Percentiles rank a stretch among this genome's conserved stretches.
Evolutionary conservation across 2,888 invertebrate species (phyloP).

Genomic region (Microctonus hyperodae): DNA sequence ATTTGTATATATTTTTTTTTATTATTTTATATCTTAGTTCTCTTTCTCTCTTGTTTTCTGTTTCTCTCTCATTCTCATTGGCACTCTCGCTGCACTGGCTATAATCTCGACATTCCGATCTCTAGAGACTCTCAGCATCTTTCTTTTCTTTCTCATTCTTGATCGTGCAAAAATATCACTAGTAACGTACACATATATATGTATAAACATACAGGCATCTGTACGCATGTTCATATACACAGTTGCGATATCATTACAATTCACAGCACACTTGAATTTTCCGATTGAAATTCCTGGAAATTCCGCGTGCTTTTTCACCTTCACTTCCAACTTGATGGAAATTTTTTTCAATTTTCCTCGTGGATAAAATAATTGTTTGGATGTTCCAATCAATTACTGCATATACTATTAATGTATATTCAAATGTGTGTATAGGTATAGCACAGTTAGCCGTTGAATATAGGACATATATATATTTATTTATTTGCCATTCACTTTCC

Average conservation of each 20-base stretch:
- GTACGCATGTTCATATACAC: background rate
- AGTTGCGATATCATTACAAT: conserved; percentile 16
- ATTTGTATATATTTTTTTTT: conserved; percentile 9
- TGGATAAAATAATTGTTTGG: background rate
- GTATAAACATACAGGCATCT: background rate
- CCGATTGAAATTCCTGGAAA: conserved; percentile 18
- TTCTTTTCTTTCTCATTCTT: conserved; percentile 21
- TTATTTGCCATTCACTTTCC: conserved; percentile 26
- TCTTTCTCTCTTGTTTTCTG: conserved; percentile 32
- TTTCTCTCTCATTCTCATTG: conserved; percentile 37
- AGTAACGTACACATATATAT: background rate
- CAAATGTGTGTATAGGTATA: too few species aligned
- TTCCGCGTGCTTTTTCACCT: conserved; percentile 31
- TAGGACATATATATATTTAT: conserved; percentile 15
- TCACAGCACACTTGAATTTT: conserved; percentile 22
- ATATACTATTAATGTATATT: background rate
- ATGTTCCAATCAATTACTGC: background rate
- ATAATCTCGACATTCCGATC: conserved; percentile 32
- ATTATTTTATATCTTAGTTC: background rate
- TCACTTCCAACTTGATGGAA: conserved; percentile 24
- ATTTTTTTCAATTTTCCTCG: background rate
- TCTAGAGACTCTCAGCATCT: conserved; percentile 30
- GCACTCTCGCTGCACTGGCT: conserved; percentile 30
- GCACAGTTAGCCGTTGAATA: background rate
- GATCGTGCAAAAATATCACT: conserved; percentile 28